phyloP scores from a whole-genome alignment of 53 echinoderm and acorn worm species.

The Patiria pectinifera region DNA sequence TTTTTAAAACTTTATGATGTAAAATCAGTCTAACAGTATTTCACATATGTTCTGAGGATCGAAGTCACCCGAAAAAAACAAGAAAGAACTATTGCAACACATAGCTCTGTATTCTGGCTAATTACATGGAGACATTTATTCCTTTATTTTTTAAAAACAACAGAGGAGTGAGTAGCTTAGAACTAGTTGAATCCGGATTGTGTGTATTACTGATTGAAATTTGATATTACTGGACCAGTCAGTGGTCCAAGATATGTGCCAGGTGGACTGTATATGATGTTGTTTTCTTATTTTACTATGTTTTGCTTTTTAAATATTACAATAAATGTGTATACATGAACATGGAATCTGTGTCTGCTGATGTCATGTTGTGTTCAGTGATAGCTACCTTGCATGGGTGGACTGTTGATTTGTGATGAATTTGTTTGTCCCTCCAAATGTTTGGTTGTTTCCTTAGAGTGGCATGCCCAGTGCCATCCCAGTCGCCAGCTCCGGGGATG shows the following conservation, averaged over 20 bases:
- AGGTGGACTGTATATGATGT: conserved; percentile 50
- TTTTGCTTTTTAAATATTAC: conserved; percentile 68
- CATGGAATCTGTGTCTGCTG: background rate
- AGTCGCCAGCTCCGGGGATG: too few relatives aligned
- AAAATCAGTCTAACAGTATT: conserved; percentile 45
- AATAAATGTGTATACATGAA: conserved; percentile 66
- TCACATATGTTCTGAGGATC: conserved; percentile 14
- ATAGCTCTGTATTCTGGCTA: conserved; percentile 61
- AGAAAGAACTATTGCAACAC: conserved; percentile 23
- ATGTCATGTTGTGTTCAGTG: background rate
- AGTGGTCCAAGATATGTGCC: background rate
- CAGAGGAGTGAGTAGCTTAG: background rate
- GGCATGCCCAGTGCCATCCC: too few relatives aligned
- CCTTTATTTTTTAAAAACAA: conserved; percentile 57
- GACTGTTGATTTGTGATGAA: too few relatives aligned
- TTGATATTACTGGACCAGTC: conserved; percentile 38
- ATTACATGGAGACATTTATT: conserved; percentile 53
- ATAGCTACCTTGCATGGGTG: background rate
- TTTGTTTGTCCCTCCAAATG: too few relatives aligned
- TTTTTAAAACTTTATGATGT: background rate
- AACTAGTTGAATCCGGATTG: conserved; percentile 45
- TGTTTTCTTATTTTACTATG: conserved; percentile 68
- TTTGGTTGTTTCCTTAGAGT: too few relatives aligned
- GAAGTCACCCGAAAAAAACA: background rate
- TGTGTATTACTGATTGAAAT: conserved; percentile 57